phyloP scores from a whole-genome alignment of 2,797 vertebrate genomes.

The Poeciliopsis gracilis region DNA sequence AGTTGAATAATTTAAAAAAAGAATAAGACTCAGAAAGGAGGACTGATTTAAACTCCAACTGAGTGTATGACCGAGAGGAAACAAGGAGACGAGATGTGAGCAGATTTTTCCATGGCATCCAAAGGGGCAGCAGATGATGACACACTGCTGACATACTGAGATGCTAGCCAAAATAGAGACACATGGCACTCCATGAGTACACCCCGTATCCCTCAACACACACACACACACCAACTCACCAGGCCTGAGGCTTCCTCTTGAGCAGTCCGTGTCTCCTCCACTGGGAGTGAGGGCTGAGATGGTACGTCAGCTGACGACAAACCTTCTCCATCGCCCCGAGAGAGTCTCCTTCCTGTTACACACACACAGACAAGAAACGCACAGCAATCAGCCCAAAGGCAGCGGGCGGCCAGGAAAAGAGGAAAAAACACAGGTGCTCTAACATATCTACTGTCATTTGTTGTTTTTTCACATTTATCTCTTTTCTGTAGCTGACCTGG shows the following conservation, averaged over 20 bases:
- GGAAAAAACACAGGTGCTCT: neutral
- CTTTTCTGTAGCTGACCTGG: neutral
- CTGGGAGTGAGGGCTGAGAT: conserved; percentile 96
- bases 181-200: neutral
- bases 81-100: conserved; percentile 20
- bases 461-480: neutral
- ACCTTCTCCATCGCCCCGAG: conserved; percentile 97
- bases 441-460: neutral
- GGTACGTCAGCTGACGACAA: conserved; percentile 97
- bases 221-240: conserved; percentile 79
- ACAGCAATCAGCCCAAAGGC: conserved; percentile 4
- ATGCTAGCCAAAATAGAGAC: conserved; percentile 35
- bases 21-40: conserved; percentile 11
- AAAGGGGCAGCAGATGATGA: conserved; percentile 57
- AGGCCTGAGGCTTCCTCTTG: conserved; percentile 95
- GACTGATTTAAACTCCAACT: conserved; percentile 30
- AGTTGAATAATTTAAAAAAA: neutral
- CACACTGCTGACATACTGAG: conserved; percentile 51
- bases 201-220: neutral
- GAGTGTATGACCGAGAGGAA: conserved; percentile 22
- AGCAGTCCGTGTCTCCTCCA: conserved; percentile 92
- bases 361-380: conserved; percentile 17
- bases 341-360: conserved; percentile 89
- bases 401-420: neutral
- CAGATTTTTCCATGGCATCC: conserved; percentile 35